Percentiles rank a stretch among this genome's conserved stretches.
phyloP scores from a whole-genome alignment of 2,113 vertebrate species.

The Castor canadensis region DNA sequence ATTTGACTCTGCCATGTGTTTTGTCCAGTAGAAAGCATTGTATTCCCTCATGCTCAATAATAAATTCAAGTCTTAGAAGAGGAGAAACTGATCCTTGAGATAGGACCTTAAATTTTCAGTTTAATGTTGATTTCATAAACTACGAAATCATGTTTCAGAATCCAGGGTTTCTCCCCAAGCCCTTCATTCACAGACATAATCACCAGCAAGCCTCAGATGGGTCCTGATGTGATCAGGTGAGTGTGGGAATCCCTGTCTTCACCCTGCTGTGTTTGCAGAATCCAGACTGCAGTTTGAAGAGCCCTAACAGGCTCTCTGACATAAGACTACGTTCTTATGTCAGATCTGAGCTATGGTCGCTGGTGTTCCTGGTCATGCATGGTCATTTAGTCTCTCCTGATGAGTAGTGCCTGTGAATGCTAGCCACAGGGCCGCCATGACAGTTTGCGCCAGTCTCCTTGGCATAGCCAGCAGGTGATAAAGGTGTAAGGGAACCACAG shows the following conservation, averaged over 20 bases:
- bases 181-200: neutral
- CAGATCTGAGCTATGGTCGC: neutral
- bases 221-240: neutral
- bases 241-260: neutral
- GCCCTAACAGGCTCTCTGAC: neutral
- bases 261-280: neutral
- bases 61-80: slow-evolving; percentile 45
- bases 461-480: neutral
- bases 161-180: neutral
- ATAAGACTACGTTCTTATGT: slow-evolving; percentile 52
- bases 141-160: slow-evolving; percentile 27
- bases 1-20: neutral
- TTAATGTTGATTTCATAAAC: slow-evolving; percentile 43
- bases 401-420: neutral
- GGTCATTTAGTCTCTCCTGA: neutral
- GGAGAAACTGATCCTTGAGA: slow-evolving; percentile 53
- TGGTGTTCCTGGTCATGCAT: slow-evolving; percentile 1
- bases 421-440: neutral
- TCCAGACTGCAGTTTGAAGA: neutral
- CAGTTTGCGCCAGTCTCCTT: neutral
- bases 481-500: neutral
- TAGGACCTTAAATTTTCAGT: slow-evolving; percentile 48
- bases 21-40: slow-evolving; percentile 27
- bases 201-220: neutral
- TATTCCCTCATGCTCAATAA: slow-evolving; percentile 54